phyloP scores from a whole-genome alignment of 2,797 vertebrate species.

The Zalophus californianus region DNA sequence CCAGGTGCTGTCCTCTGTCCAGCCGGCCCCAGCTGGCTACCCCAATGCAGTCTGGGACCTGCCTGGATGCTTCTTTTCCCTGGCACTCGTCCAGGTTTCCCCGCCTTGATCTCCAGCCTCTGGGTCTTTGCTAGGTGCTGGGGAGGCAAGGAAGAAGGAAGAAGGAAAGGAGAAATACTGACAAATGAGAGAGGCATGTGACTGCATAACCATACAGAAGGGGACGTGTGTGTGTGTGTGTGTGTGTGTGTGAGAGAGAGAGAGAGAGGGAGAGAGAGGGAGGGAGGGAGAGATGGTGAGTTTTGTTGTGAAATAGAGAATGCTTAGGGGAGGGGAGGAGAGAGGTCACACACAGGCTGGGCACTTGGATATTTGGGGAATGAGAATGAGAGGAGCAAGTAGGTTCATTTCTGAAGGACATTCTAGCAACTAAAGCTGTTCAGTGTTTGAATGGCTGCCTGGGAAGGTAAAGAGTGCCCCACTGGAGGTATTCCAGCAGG shows the following conservation, averaged over 20 bases:
- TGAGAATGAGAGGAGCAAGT: not conserved
- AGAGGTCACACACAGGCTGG: not conserved
- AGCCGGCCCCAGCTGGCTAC: not conserved
- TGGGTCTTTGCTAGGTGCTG: not conserved
- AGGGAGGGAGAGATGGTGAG: not conserved
- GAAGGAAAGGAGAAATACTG: not conserved
- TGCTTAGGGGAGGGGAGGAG: not conserved
- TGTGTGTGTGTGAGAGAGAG: not conserved
- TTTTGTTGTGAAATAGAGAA: not conserved
- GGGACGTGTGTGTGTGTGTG: fast-evolving
- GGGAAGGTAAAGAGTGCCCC: not conserved
- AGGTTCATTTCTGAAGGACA: not conserved
- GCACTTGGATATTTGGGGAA: not conserved
- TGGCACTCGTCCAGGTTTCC: constrained; percentile 22
- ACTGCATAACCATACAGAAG: not conserved
- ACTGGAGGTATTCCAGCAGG: not conserved
- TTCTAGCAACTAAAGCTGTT: constrained; percentile 3
- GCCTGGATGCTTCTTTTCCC: not conserved
- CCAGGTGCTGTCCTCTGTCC: not conserved
- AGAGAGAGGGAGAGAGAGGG: not conserved
- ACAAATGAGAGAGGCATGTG: not conserved
- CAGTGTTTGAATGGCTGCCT: not conserved
- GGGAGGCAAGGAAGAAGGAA: not conserved
- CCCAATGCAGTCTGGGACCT: not conserved
- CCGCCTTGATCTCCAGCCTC: not conserved